Base-by-base conservation (phyloP, 2,888 invertebrate genomes). In the Acanthosepion esculentum region DNA sequence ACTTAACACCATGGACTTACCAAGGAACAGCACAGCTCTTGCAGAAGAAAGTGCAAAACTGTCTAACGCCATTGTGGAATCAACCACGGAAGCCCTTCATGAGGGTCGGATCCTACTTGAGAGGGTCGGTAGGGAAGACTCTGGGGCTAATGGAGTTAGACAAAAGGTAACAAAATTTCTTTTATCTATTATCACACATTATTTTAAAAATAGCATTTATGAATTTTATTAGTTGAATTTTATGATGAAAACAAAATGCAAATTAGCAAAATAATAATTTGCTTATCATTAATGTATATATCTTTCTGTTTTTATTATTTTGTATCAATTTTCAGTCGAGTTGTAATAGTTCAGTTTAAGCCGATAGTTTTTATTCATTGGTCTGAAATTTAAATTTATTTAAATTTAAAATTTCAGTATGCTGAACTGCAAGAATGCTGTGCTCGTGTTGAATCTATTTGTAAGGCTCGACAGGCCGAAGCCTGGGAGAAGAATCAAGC, bases 371-470 rank as follows among this genome's bases (percentile, higher is more conserved):
- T n/a, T n/a, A n/a, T n/a, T 50, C 23, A 48, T 48, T 92, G 10
- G 48, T 92, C 48, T 1, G 29, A 48, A 92, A 92, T 92, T 50
- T 41, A 92, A 92, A 29, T 93, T 29, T 93, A 20, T 7, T 93
- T 53, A 53, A 29, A 41, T 93, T 93, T n/a, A 93, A 93, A 93
- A 48, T 48, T 93, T 26, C 95, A 98, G 95, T 98, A 98, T 92
- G 98, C 98, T 96, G 98, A 98, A 97, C 98, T 98, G 95, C 98
- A 98, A 97, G 98, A 98, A 96, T 98, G 98, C 95, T 98, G 98
- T 95, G 95, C 95, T 92, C 96, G 96, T 95, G 96, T 97, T 95
- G 97, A 97, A 96, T 96, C 97, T 95, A 96, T 97, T 96, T 97
- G 97, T 96, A 97, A 97, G 96, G 97, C 97, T 93, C 96, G 96